Percentiles rank a stretch among this genome's conserved stretches.
Evolutionary conservation across 1,140 invertebrate genomes (phyloP).

Genomic region (Caenorhabditis brenneri): DNA sequence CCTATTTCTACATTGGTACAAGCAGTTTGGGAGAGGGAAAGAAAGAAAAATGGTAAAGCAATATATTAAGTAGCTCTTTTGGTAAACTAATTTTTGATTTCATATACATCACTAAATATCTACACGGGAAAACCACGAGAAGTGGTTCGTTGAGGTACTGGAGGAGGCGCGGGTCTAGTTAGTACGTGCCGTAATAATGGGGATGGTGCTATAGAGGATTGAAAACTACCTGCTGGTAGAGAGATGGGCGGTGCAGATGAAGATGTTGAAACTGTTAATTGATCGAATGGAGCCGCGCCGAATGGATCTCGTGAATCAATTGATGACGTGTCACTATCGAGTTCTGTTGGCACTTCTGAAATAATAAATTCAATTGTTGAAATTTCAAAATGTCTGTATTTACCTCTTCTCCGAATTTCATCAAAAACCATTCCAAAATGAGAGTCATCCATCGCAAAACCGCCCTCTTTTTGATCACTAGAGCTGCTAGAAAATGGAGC

Average conservation of each 20-base stretch:
- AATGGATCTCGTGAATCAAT: conserved; percentile 50
- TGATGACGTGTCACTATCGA: conserved; percentile 37
- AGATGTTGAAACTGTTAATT: conserved; percentile 25
- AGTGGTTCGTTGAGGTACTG: not conserved
- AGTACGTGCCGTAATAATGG: conserved; percentile 31
- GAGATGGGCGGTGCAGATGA: not conserved
- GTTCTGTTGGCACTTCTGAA: not conserved
- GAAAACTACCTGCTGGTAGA: conserved; percentile 24
- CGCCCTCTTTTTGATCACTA: not conserved
- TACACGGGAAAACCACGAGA: conserved; percentile 23
- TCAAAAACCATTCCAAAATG: conserved; percentile 21
- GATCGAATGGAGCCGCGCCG: conserved; percentile 52
- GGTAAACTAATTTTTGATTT: no score
- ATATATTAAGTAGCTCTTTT: no score
- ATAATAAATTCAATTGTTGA: no score
- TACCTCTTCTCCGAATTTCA: conserved; percentile 37
- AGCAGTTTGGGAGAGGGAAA: no score
- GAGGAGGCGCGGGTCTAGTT: not conserved
- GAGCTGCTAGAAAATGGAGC: conserved; percentile 40
- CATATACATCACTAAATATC: no score
- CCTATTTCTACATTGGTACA: not conserved
- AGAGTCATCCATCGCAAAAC: not conserved
- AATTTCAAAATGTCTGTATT: no score
- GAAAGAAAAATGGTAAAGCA: not conserved
- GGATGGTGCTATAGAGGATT: conserved; percentile 1